phyloP scores from a whole-genome alignment of 2,113 vertebrate species.

The Sardina pilchardus region DNA sequence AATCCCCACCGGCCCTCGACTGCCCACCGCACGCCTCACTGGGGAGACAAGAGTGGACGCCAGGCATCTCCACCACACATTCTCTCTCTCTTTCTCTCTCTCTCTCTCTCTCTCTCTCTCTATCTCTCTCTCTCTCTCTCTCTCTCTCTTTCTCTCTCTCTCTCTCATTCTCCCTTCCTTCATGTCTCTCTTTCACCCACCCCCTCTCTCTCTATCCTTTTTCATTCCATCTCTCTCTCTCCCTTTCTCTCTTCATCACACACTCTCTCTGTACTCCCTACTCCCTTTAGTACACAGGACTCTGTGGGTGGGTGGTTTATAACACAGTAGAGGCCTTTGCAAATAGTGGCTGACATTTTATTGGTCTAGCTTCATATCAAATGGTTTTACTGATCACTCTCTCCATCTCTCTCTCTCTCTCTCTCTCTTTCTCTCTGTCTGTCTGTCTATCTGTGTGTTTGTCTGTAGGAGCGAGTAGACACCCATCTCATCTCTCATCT shows the following conservation, averaged over 20 bases:
- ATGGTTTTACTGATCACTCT: neutral
- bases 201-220: neutral
- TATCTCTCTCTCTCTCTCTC: neutral
- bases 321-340: neutral
- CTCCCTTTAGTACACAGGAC: neutral
- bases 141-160: neutral
- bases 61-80: neutral
- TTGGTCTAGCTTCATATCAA: neutral
- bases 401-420: no score
- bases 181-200: neutral
- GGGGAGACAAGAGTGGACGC: neutral
- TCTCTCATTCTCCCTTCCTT: neutral
- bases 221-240: no score
- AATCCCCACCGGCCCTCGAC: neutral
- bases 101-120: neutral
- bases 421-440: neutral
- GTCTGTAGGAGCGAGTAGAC: no score
- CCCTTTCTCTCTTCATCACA: neutral
- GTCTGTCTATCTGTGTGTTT: neutral
- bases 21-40: neutral
- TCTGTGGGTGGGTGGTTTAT: neutral
- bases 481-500: no score
- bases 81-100: neutral
- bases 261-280: neutral
- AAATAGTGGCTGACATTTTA: neutral